Evolutionary conservation across 2,113 vertebrate species (phyloP).

Genomic region (Archocentrus centrarchus): DNA sequence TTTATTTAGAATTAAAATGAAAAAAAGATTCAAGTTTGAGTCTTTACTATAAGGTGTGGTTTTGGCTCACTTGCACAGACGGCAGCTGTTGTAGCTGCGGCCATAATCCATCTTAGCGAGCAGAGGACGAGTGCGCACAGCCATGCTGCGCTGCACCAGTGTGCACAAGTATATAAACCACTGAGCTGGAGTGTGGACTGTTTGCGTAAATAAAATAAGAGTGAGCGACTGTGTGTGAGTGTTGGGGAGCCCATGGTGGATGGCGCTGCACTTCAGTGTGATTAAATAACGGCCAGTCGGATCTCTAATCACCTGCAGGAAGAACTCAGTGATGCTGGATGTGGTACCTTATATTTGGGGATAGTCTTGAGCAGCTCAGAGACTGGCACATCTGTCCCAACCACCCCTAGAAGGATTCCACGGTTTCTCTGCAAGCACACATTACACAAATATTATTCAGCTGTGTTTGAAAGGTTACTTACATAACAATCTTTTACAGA

Average conservation of each 20-base stretch:
- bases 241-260: not conserved
- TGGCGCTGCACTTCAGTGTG: not conserved
- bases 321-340: not conserved
- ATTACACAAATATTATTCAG: constrained; percentile 5
- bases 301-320: not conserved
- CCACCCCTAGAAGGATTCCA: constrained; percentile 96
- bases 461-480: constrained; percentile 21
- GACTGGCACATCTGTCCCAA: constrained; percentile 97
- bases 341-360: constrained; percentile 95
- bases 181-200: no score
- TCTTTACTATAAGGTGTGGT: not conserved
- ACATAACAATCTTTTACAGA: not conserved
- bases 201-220: no score
- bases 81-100: not conserved
- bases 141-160: not conserved
- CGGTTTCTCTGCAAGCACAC: constrained; percentile 86
- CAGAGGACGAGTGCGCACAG: not conserved
- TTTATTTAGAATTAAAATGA: not conserved
- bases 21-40: not conserved
- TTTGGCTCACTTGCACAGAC: no score
- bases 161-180: not conserved
- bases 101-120: not conserved
- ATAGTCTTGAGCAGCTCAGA: constrained; percentile 97
- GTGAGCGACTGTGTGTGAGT: no score
- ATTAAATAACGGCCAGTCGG: not conserved